Base-by-base conservation (phyloP, 2,113 vertebrate species). In the Oncorhynchus keta region DNA sequence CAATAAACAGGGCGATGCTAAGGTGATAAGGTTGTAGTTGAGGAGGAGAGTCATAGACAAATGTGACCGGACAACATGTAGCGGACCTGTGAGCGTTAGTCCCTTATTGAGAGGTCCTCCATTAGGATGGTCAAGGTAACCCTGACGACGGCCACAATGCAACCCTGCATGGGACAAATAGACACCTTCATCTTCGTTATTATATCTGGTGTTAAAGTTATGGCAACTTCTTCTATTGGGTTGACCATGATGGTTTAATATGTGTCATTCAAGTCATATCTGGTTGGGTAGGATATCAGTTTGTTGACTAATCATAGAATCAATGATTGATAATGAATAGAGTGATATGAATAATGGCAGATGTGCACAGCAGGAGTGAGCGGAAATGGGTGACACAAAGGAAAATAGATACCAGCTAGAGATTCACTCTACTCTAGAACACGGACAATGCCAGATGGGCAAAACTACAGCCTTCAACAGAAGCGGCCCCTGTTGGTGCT, bases 1-100 rank as follows among this genome's bases (percentile, higher is more conserved):
- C 71, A 73, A 39, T 73, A 62, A 73, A 61, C 55, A 61, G 55
- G 16, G n/a, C 30, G 1, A 61, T 73, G 51, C 49, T 28, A 22
- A 59, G 28, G 9, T 61, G 71, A 61, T 73, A 73, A 12, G 59
- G 71, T 61, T 59, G 20, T 22, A 7, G 71, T 20, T n/a, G 51
- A 32, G 24, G 55, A 30, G 13, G 35, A 5, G 72, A 74, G 45
- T 9, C 4, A 7, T 39, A 32, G 39, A 30, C 62, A 49, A 49
- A 67, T 75, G 65, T 67, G 32, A 68, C 67, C 67, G 4, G 67
- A 68, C 67, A 39, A n/a, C 59, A 3, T 62, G 9, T 22, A 22
- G 59, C 59, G n/a, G n/a, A 8, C 28, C 18, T 59, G 51, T 49
- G 71, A 61, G 18, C 30, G 28, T 55, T 62, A 22, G n/a, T 62